These are phyloP conservation scores for Clepsis dumicolana DNA, from an alignment of 2,888 invertebrate species.

Conservation along the genomic window DNA sequence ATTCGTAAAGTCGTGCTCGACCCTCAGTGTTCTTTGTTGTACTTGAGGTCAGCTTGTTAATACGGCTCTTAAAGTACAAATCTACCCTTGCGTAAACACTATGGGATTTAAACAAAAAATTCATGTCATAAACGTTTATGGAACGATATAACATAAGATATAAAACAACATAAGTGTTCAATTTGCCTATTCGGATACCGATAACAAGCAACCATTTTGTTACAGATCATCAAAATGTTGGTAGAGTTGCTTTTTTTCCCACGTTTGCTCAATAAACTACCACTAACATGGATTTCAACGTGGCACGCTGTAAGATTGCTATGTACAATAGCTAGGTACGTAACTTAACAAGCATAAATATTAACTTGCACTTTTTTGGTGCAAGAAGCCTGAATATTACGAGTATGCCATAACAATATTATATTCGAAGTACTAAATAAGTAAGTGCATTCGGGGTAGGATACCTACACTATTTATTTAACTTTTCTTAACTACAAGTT, in stretches of 20 bases:
- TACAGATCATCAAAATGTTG: constrained; percentile 28
- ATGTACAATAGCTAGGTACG: background rate
- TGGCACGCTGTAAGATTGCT: constrained; percentile 6
- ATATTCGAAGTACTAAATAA: too few species aligned
- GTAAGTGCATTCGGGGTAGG: too few species aligned
- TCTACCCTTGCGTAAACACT: background rate
- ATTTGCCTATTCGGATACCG: background rate
- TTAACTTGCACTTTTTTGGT: background rate
- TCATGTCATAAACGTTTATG: background rate
- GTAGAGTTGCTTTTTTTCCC: constrained; percentile 31
- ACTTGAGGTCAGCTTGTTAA: too few species aligned
- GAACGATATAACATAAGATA: background rate
- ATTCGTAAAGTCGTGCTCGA: too few species aligned
- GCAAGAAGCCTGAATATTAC: too few species aligned
- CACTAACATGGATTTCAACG: constrained; percentile 26
- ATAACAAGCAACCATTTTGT: constrained; percentile 22
- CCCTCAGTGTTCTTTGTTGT: too few species aligned
- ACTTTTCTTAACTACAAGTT: too few species aligned
- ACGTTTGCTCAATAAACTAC: constrained; percentile 26
- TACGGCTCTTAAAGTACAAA: too few species aligned
- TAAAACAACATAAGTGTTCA: background rate
- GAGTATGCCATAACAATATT: too few species aligned
- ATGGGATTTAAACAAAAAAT: background rate
- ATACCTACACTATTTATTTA: too few species aligned
- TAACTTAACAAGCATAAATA: background rate